Conservation (phyloP, 1,140 invertebrate species). For the Scaptomyza graminum region DNA sequence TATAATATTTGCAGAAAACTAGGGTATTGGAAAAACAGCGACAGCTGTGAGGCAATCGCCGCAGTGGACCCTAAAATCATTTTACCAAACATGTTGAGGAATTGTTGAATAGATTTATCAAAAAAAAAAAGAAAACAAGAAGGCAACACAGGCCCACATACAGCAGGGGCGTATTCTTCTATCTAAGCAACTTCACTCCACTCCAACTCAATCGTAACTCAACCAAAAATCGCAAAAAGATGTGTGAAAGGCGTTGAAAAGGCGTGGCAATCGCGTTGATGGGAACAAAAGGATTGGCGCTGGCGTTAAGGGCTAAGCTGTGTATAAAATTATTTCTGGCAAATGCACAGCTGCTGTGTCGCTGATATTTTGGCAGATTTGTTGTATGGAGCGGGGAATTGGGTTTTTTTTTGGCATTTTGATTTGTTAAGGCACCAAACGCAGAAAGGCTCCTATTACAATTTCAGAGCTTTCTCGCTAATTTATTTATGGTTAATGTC, state of each 20-base stretch:
- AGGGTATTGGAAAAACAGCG: slow-evolving; percentile 39
- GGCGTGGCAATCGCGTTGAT: slow-evolving; percentile 40
- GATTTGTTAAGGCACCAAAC: slow-evolving; percentile 39
- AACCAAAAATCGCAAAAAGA: slow-evolving; percentile 65
- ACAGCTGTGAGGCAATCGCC: slow-evolving; percentile 41
- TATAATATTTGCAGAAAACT: neutral
- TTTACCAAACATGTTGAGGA: slow-evolving; percentile 69
- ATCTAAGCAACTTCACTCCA: slow-evolving; percentile 16
- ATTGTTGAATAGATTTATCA: slow-evolving; percentile 73
- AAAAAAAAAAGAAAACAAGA: slow-evolving; percentile 13
- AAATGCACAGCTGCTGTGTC: slow-evolving; percentile 53
- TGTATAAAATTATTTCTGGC: slow-evolving; percentile 69
- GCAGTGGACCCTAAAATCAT: slow-evolving; percentile 50
- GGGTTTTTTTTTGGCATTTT: slow-evolving; percentile 19
- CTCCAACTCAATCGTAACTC: slow-evolving; percentile 26
- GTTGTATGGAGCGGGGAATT: slow-evolving; percentile 32
- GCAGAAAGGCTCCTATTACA: neutral
- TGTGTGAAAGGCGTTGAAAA: slow-evolving; percentile 76
- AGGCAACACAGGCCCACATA: slow-evolving; percentile 18
- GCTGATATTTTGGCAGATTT: slow-evolving; percentile 49
- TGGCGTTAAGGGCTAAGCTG: slow-evolving; percentile 67
- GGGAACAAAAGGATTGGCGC: slow-evolving; percentile 57
- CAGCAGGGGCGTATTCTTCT: slow-evolving; percentile 29
- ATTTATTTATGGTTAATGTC: slow-evolving; percentile 78
- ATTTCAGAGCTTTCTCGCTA: slow-evolving; percentile 55